Conservation (phyloP, 2,113 vertebrate species). For the Calidris pygmaea region DNA sequence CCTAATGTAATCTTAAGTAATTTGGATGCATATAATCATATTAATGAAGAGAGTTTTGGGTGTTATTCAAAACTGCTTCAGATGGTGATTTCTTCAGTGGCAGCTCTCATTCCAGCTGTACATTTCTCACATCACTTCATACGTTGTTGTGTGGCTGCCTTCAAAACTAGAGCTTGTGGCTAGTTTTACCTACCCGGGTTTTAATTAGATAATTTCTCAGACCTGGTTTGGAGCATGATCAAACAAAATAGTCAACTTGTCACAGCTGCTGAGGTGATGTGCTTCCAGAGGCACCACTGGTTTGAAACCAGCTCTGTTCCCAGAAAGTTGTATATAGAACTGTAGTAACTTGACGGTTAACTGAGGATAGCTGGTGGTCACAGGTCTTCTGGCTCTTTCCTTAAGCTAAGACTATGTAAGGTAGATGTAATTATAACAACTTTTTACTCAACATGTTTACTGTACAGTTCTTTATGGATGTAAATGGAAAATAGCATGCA, state of each 20-base stretch:
- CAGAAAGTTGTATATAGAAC: not conserved
- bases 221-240: not conserved
- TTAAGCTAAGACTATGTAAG: not conserved
- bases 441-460: not conserved
- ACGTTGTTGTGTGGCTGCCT: not conserved
- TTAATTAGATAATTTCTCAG: not conserved
- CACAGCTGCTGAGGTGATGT: not conserved
- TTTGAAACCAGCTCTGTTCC: not conserved
- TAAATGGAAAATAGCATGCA: not conserved
- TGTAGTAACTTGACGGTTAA: not conserved
- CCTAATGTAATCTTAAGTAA: not conserved
- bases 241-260: not conserved
- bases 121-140: not conserved
- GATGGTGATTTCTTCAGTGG: rapidly evolving
- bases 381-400: not conserved
- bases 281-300: not conserved
- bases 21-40: not conserved
- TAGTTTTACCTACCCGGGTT: not conserved
- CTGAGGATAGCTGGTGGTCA: not conserved
- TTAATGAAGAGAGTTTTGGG: not conserved
- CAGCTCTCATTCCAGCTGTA: not conserved
- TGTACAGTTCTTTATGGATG: not conserved
- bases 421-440: not conserved
- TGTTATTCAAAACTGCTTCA: not conserved
- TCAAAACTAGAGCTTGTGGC: not conserved